These are phyloP conservation scores for Lontra canadensis DNA, from an alignment of 2,113 vertebrate species.

Conservation along the genomic window DNA sequence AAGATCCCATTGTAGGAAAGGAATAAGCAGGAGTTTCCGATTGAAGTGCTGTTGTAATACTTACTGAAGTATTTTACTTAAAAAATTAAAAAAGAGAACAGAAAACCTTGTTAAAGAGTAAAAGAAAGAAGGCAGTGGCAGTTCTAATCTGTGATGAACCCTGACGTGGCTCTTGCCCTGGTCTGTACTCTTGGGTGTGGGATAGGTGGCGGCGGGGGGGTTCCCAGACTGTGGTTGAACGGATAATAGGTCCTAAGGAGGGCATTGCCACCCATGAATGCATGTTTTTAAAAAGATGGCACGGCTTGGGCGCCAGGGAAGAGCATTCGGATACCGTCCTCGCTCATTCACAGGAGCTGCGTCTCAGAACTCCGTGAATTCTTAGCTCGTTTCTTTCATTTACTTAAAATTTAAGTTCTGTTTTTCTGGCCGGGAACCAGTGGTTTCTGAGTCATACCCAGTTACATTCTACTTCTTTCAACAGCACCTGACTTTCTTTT, in stretches of 20 bases:
- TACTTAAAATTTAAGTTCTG: not conserved
- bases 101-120: not conserved
- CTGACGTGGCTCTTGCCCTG: not conserved
- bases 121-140: not conserved
- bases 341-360: not conserved
- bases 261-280: not conserved
- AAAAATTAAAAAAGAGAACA: not conserved
- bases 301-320: not conserved
- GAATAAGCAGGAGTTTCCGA: not conserved
- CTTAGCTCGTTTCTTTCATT: not conserved
- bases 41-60: not conserved
- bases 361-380: not conserved
- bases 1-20: not conserved
- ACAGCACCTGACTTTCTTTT: not conserved
- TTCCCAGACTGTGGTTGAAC: not conserved
- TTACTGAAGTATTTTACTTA: constrained; percentile 18
- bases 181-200: not conserved
- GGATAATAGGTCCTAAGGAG: not conserved
- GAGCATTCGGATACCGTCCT: not conserved
- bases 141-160: not conserved
- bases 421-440: not conserved
- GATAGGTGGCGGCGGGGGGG: not conserved
- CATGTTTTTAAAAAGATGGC: not conserved
- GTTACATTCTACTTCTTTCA: not conserved
- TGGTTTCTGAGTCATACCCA: not conserved